Conservation (phyloP, 2,113 vertebrate species). For the Chionis minor region DNA sequence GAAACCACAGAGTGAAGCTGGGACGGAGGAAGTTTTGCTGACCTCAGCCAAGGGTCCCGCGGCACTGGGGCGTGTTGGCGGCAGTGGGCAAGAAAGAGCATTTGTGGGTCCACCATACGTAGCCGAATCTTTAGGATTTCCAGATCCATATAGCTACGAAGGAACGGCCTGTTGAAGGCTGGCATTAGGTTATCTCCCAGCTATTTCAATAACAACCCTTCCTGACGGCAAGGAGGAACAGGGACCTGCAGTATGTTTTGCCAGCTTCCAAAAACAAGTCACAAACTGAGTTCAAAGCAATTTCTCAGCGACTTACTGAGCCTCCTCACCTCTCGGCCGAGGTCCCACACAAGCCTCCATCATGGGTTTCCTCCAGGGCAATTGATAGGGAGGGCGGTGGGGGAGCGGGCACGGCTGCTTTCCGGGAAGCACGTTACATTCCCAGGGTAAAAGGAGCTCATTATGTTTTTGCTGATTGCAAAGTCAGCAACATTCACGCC, state of each 20-base stretch:
- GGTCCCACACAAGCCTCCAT: neutral
- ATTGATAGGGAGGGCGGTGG: neutral
- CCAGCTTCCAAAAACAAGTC: neutral
- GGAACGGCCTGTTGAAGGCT: rapidly evolving
- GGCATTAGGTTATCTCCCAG: neutral
- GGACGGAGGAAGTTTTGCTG: neutral
- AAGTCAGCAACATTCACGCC: neutral
- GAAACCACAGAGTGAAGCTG: neutral
- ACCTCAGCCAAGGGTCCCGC: neutral
- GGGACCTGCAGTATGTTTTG: neutral
- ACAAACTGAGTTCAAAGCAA: neutral
- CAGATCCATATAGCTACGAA: neutral
- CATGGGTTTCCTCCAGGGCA: neutral
- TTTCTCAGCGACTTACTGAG: neutral
- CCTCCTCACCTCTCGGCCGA: neutral
- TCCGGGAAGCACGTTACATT: conserved; percentile 1
- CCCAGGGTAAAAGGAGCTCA: neutral
- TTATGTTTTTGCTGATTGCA: neutral
- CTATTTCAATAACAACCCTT: neutral
- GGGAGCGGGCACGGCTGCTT: neutral
- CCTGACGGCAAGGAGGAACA: neutral
- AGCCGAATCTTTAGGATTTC: neutral
- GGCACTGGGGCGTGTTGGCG: neutral
- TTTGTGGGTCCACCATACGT: neutral
- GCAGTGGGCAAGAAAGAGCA: neutral